Percentiles rank a stretch among this genome's conserved stretches.
These are phyloP conservation scores for Hyperopisus bebe DNA, from an alignment of 2,113 vertebrate genomes.

Conservation along the genomic window DNA sequence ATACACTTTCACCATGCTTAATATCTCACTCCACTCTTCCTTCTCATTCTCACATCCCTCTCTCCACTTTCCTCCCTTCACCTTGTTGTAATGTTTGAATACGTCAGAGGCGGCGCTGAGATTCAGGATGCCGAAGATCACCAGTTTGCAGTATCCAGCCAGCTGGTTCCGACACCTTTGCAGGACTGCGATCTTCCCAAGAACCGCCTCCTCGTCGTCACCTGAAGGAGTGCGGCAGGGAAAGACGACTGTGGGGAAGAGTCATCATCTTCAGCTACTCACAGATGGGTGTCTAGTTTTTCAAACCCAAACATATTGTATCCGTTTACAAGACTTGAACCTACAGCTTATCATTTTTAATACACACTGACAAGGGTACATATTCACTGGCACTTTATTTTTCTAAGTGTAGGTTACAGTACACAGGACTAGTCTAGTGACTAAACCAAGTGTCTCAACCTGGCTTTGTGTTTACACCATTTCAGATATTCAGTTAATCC, in stretches of 20 bases:
- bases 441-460: not conserved
- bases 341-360: not conserved
- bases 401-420: not conserved
- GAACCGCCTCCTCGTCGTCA: constrained; percentile 35
- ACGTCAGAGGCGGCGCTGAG: constrained; percentile 68
- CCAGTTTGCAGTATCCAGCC: constrained; percentile 77
- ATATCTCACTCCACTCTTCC: not conserved
- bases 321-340: not conserved
- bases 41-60: not conserved
- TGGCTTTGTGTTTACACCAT: not conserved
- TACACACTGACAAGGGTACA: not conserved
- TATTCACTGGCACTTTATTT: not conserved
- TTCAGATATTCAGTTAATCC: not conserved
- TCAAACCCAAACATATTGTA: not conserved
- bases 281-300: not conserved
- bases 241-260: not conserved
- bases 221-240: constrained; percentile 14
- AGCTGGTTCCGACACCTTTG: constrained; percentile 72
- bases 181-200: constrained; percentile 55
- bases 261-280: not conserved
- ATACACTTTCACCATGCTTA: not conserved
- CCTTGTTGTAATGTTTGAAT: constrained; percentile 80
- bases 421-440: not conserved
- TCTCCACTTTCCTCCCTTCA: constrained; percentile 33
- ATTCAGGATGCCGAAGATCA: constrained; percentile 71